These are phyloP conservation scores for Drosophila quinaria DNA, from an alignment of 2,888 invertebrate species.

Conservation along the genomic window DNA sequence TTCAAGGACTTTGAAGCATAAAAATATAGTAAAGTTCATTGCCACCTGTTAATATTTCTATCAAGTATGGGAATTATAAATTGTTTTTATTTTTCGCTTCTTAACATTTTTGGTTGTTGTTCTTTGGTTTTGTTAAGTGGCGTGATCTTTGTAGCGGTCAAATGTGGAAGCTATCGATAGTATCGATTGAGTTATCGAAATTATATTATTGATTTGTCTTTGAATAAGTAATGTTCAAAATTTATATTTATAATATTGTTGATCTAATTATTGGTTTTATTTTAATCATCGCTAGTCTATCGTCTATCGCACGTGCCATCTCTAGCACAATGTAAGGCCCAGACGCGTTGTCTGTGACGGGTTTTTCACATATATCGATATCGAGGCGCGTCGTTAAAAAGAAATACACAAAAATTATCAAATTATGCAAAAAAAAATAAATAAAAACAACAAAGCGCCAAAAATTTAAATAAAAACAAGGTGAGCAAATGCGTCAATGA, in stretches of 20 bases:
- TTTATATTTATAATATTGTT: not conserved
- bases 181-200: not conserved
- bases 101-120: constrained; percentile 11
- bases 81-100: constrained; percentile 29
- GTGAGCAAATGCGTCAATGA: constrained; percentile 78
- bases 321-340: constrained; percentile 1
- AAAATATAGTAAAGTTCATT: constrained; percentile 72
- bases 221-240: not conserved
- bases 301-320: constrained; percentile 7
- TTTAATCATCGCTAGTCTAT: not conserved
- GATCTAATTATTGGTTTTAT: not conserved
- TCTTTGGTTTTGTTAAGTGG: constrained; percentile 21
- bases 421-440: constrained; percentile 55
- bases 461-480: constrained; percentile 71
- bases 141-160: constrained; percentile 26
- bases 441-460: constrained; percentile 34
- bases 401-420: constrained; percentile 55
- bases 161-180: not conserved
- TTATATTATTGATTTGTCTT: not conserved
- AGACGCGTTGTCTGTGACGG: constrained; percentile 60
- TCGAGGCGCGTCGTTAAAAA: no score
- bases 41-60: constrained; percentile 76
- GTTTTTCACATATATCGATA: constrained; percentile 22
- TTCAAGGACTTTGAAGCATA: constrained; percentile 70
- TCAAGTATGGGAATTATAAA: constrained; percentile 52